Base-by-base conservation (phyloP, 2,888 invertebrate species). In the Eurois occulta region DNA sequence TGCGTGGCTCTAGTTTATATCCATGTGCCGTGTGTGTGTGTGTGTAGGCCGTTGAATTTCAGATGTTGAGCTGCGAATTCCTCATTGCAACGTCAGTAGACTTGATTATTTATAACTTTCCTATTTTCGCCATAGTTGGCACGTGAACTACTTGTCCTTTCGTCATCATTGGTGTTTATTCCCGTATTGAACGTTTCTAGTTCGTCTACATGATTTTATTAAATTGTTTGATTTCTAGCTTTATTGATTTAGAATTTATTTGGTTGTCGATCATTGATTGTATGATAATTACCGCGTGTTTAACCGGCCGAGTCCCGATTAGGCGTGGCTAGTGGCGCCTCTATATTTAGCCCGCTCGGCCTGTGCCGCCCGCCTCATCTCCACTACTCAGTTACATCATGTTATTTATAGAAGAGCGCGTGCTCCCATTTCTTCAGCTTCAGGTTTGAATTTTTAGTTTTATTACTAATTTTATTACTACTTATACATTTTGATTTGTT, bases 301-400 rank as follows among this genome's bases (percentile, higher is more conserved):
- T 92, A 91, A 90, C 81, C 92, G 86, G 89, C 78, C 65, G 83
- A 73, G 75, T 83, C 93, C 93, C 82, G 90, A 90, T 93, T 90
- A 92, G 94, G 94, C 92, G 93, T 91, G 91, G 91, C 84, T 84
- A 72, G 81, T 78, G 84, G 84, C 93, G 91, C 91, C 92, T 90
- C 94, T 95, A 95, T 92, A 94, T 95, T 94, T 95, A 95, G 94
- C 85, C 52, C 84, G 86, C 85, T 86, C 86, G 91, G 91, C 86
- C 83, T 91, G 90, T 84, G 92, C 90, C 92, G 87, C 83, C 81
- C 85, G 88, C 86, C 88, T 75, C 85, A 80, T 85, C 80, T 82
- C 83, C 83, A 81, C 88, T 87, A 82, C 89, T 90, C 86, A 84
- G 90, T 95, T 94, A 93, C 94, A 93, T 93, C 90, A 93, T 68